Evolutionary conservation across 2,797 vertebrate genomes (phyloP).

Genomic region (Sylvilagus floridanus): DNA sequence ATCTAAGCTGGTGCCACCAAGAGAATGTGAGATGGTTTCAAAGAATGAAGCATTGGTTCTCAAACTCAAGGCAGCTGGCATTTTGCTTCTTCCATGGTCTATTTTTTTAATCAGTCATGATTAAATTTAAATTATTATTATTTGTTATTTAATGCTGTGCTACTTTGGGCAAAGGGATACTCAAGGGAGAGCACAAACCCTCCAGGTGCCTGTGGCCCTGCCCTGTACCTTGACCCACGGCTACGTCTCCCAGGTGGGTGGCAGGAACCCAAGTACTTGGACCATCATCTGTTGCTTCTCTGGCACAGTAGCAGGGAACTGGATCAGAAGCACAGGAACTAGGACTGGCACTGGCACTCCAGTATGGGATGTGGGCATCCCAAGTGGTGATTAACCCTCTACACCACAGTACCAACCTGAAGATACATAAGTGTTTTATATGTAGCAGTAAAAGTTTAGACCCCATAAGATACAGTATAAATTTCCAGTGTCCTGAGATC

Average conservation of each 20-base stretch:
- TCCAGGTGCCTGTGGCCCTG: not conserved
- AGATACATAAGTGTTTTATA: not conserved
- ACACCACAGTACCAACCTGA: too few relatives aligned
- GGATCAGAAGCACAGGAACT: too few relatives aligned
- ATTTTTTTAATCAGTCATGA: not conserved
- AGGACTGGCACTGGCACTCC: too few relatives aligned
- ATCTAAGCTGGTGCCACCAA: not conserved
- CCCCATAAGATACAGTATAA: not conserved
- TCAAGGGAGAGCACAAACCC: not conserved
- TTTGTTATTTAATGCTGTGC: not conserved
- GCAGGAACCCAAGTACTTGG: too few relatives aligned
- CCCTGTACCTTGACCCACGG: not conserved
- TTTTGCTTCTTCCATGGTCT: not conserved
- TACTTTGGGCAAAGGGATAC: not conserved
- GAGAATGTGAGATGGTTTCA: not conserved
- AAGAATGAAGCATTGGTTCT: not conserved
- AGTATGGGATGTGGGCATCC: too few relatives aligned
- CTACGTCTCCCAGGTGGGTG: too few relatives aligned
- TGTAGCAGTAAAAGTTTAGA: conserved; percentile 13
- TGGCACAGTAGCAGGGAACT: too few relatives aligned
- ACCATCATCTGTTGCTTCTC: too few relatives aligned
- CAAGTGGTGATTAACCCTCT: too few relatives aligned
- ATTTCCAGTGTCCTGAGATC: conserved; percentile 26
- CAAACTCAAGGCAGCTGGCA: not conserved
- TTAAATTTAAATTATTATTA: not conserved